A percentile compares a stretch with the other conserved stretches of the same genome.
These are phyloP conservation scores for Danio jaintianensis DNA, from an alignment of 2,797 vertebrate genomes.

Conservation along the genomic window DNA sequence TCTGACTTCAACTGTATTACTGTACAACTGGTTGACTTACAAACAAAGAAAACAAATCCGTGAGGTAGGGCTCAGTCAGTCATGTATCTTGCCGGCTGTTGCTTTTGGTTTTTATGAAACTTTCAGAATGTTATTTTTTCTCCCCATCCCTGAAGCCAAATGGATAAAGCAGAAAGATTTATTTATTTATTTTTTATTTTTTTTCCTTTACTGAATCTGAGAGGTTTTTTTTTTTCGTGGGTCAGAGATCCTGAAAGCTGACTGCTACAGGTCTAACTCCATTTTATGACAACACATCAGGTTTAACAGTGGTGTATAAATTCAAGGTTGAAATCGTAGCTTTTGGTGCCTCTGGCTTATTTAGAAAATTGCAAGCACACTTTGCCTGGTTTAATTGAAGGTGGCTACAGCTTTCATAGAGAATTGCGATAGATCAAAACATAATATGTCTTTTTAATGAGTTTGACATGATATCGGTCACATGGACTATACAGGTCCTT, in stretches of 20 bases:
- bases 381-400: constrained; percentile 7
- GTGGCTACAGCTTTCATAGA: background rate
- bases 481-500: background rate
- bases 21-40: background rate
- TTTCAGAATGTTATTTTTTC: background rate
- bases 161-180: constrained; percentile 37
- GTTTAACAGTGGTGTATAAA: constrained; percentile 29
- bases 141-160: constrained; percentile 4
- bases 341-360: constrained; percentile 3
- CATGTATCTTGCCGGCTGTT: background rate
- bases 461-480: background rate
- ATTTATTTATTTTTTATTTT: constrained; percentile 35
- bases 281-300: constrained; percentile 24
- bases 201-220: constrained; percentile 6
- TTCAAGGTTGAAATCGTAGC: constrained; percentile 10
- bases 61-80: background rate
- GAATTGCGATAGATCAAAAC: constrained; percentile 9
- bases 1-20: no score
- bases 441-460: constrained; percentile 4
- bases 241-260: constrained; percentile 11
- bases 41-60: background rate
- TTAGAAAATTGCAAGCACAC: background rate
- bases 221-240: constrained; percentile 16
- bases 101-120: constrained; percentile 27
- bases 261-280: constrained; percentile 4